Base-by-base conservation (phyloP, 1,140 invertebrate genomes). In the Euwallacea fornicatus region DNA sequence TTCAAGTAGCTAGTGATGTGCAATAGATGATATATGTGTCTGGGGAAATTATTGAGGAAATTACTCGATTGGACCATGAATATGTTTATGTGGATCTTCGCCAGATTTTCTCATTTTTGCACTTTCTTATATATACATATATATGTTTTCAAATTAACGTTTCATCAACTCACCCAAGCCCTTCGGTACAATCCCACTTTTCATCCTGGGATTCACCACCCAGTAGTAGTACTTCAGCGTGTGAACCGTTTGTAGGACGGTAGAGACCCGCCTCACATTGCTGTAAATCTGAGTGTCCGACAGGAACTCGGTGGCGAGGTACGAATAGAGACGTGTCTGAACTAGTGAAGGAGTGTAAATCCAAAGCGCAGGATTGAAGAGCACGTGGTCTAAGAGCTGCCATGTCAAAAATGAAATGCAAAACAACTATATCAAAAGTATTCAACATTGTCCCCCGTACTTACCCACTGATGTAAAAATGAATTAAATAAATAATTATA, bases 221-320 rank as follows among this genome's bases (percentile, higher is more conserved):
- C 97, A 99, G 82, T 99, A 99, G 83, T 98, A 99, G 81, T 96
- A 98, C 84, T 99, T 99, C 42, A 99, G 86, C 0, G 98, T 97
- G 81, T 99, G 97, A 73, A 99, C 95, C 0, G 97, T 98, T 84
- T 99, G 97, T 7, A 99, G 86, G 0, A 99, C 97, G 0, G 97
- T 99, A 76, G 95, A 97, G 54, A 99, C 96, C 62, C 97, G 87
- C 47, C 98, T 86, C 15, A 99, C 96, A 82, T 97, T 98, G 74
- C 93, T 96, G 84, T 98, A 98, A 77, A 99, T 98, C 82, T 98
- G 95, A 0, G 95, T 96, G 83, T 98, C 96, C 69, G 93, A 93
- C 73, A 99, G 87, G 84, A 99, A 99, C 82, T 99, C 97, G 33
- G 96, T 98, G 10, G 97, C 96, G 82, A 99, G 85, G 84, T 98